These are phyloP conservation scores for Solea senegalensis DNA, from an alignment of 2,113 vertebrate genomes.

Conservation along the genomic window DNA sequence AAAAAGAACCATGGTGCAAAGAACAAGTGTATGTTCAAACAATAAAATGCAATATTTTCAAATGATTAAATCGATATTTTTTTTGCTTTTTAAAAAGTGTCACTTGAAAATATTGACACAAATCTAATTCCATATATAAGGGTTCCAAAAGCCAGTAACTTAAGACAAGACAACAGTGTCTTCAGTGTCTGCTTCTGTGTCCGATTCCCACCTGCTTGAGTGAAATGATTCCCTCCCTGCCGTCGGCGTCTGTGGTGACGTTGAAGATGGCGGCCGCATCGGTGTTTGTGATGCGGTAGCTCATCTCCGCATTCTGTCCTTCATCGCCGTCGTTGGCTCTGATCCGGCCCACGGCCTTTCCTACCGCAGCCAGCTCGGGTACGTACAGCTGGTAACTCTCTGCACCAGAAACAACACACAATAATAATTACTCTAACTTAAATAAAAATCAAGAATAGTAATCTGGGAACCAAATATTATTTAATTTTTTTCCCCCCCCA, in stretches of 20 bases:
- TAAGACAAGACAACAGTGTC: too few species aligned
- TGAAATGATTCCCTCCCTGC: conserved; percentile 89
- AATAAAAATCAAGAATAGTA: too few species aligned
- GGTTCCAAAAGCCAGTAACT: neutral
- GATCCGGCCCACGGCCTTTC: conserved; percentile 92
- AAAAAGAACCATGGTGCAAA: too few species aligned
- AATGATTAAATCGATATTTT: too few species aligned
- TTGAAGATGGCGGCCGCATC: conserved; percentile 89
- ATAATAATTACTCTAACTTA: neutral
- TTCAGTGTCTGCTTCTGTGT: neutral
- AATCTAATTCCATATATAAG: too few species aligned
- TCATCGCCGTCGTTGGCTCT: conserved; percentile 92
- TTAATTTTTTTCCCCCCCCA: too few species aligned
- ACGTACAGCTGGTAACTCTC: conserved; percentile 95
- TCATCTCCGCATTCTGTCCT: conserved; percentile 91
- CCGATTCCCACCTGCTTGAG: conserved; percentile 86
- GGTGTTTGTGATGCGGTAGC: conserved; percentile 89
- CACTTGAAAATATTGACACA: too few species aligned
- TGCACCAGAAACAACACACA: conserved; percentile 57
- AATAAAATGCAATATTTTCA: too few species aligned
- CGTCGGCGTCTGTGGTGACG: conserved; percentile 88
- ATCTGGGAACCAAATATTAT: too few species aligned
- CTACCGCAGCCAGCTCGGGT: conserved; percentile 90
- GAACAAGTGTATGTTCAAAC: too few species aligned
- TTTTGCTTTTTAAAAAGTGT: too few species aligned